phyloP scores from a whole-genome alignment of 2,797 vertebrate genomes.

The Coluber constrictor region DNA sequence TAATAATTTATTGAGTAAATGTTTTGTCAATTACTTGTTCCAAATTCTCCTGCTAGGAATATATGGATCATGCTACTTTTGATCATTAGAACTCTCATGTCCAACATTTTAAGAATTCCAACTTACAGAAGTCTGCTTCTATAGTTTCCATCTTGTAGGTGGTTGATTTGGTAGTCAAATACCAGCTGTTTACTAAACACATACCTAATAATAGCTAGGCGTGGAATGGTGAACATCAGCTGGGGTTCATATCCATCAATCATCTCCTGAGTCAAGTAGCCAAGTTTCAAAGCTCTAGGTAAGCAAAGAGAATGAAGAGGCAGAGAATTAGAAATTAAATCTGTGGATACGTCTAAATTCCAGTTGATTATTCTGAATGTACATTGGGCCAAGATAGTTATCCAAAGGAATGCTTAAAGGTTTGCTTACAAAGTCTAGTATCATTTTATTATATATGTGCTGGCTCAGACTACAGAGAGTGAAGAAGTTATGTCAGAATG shows the following conservation, averaged over 20 bases:
- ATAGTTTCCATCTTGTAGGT: not conserved
- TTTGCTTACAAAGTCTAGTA: not conserved
- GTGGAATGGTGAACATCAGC: slow-evolving; percentile 77
- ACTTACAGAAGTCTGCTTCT: not conserved
- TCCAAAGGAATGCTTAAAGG: not conserved
- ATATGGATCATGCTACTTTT: not conserved
- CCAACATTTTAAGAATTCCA: not conserved
- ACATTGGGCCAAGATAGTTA: not conserved
- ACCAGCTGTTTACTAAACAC: slow-evolving; percentile 17
- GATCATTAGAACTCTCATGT: not conserved
- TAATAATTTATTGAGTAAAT: not conserved
- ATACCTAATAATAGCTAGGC: slow-evolving; percentile 74
- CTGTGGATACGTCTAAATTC: not conserved
- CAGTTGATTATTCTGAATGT: not conserved
- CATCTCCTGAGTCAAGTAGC: slow-evolving; percentile 74
- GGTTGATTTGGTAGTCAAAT: not conserved
- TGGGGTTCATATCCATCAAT: slow-evolving; percentile 73
- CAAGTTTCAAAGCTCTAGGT: slow-evolving; percentile 67
- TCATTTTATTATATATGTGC: not conserved
- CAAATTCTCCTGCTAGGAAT: not conserved
- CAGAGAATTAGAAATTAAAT: not conserved
- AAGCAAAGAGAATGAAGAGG: not conserved
- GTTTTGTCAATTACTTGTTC: not conserved
- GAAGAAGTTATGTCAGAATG: rapidly evolving
- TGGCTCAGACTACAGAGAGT: not conserved